These are phyloP conservation scores for Hyles euphorbiae DNA, from an alignment of 1,140 invertebrate genomes.

Conservation along the genomic window DNA sequence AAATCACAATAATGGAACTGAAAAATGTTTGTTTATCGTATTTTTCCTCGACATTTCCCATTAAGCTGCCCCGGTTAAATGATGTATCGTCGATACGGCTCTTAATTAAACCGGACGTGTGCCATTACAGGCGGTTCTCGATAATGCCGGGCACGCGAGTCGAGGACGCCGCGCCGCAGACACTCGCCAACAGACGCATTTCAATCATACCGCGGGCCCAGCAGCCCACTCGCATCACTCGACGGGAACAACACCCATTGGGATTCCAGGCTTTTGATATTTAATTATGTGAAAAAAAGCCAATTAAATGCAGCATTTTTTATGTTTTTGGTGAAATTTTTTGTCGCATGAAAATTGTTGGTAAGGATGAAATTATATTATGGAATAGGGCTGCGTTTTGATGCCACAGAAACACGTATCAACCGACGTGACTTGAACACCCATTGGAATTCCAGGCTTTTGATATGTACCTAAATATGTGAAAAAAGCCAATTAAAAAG, in stretches of 20 bases:
- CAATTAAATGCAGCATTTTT: not conserved
- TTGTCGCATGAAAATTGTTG: not conserved
- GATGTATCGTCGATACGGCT: no score
- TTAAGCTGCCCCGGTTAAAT: not conserved
- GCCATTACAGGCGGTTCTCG: slow-evolving; percentile 48
- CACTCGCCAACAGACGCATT: slow-evolving; percentile 24
- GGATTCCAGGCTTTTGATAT: slow-evolving; percentile 57
- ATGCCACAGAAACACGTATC: no score
- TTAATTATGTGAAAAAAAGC: slow-evolving; percentile 5
- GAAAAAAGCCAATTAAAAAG: no score
- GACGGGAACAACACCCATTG: slow-evolving; percentile 31
- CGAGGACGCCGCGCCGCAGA: slow-evolving; percentile 22
- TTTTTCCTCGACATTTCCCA: not conserved
- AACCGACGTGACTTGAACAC: no score
- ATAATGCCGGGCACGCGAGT: slow-evolving; percentile 48
- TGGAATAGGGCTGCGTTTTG: no score
- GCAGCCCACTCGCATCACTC: slow-evolving; percentile 27
- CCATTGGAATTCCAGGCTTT: no score
- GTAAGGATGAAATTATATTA: no score
- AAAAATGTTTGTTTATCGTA: no score
- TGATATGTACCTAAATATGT: no score
- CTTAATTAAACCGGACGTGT: no score
- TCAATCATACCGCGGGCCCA: slow-evolving; percentile 45
- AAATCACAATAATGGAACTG: no score
- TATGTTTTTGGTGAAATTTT: not conserved